A percentile compares a stretch with the other conserved stretches of the same genome.
Conservation (phyloP, 1,140 invertebrate species). For the Heliconius congener region DNA sequence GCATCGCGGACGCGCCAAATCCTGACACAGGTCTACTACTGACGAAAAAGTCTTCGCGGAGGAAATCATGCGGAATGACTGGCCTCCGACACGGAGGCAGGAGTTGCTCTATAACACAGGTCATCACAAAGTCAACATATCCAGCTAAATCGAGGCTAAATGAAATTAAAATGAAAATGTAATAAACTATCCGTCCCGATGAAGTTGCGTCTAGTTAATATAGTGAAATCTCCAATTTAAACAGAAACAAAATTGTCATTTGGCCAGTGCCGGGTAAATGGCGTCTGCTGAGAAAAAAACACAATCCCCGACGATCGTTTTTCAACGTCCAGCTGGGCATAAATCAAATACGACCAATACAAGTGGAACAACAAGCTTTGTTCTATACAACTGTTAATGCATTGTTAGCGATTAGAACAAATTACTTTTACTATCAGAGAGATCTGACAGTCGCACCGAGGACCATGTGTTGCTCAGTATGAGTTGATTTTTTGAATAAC, state of each 20-base stretch:
- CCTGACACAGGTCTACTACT: conserved; percentile 47
- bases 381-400: conserved; percentile 34
- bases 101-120: neutral
- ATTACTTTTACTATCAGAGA: conserved; percentile 26
- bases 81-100: neutral
- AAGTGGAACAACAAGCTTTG: conserved; percentile 45
- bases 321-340: conserved; percentile 56
- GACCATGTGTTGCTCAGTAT: neutral
- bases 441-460: conserved; percentile 1
- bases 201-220: neutral
- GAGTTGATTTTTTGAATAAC: neutral
- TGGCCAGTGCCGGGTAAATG: conserved; percentile 43
- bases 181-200: neutral
- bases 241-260: conserved; percentile 40
- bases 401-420: conserved; percentile 34
- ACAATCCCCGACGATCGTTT: conserved; percentile 51
- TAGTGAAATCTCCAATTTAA: conserved; percentile 8
- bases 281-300: conserved; percentile 50
- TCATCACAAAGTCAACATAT: neutral
- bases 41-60: conserved; percentile 40
- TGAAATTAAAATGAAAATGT: neutral
- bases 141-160: neutral
- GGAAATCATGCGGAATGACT: neutral
- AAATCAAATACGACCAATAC: conserved; percentile 54
- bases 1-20: conserved; percentile 45